Conservation (phyloP, 2,113 vertebrate species). For the Vimba vimba region DNA sequence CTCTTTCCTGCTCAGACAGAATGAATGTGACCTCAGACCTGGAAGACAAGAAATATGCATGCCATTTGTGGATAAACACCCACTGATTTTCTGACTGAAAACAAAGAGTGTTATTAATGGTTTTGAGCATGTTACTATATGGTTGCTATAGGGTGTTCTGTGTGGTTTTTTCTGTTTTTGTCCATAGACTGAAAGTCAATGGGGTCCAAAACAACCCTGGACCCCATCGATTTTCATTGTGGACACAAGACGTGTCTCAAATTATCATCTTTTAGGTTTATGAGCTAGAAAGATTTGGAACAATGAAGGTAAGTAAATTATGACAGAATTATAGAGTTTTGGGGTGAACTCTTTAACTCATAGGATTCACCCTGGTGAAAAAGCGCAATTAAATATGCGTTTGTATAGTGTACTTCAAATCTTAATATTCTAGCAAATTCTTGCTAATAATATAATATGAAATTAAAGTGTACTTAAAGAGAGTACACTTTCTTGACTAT, state of each 20-base stretch:
- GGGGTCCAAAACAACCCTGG: not conserved
- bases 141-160: not conserved
- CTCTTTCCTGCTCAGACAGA: slow-evolving; percentile 40
- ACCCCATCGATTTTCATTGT: not conserved
- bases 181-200: not conserved
- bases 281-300: not conserved
- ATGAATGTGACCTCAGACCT: slow-evolving; percentile 25
- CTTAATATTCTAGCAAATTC: too few species aligned
- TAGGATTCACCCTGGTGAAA: not conserved
- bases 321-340: not conserved
- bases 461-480: too few species aligned
- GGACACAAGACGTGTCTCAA: not conserved
- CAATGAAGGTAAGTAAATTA: not conserved
- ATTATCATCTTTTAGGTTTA: not conserved
- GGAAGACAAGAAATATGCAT: not conserved
- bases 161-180: not conserved
- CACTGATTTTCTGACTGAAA: not conserved
- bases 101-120: not conserved
- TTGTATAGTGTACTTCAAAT: not conserved
- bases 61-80: not conserved
- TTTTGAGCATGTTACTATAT: not conserved
- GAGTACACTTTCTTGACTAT: too few species aligned
- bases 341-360: not conserved
- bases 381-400: not conserved
- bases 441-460: too few species aligned